Conservation (phyloP, 2,888 invertebrate genomes). For the Aphidoletes aphidimyza region DNA sequence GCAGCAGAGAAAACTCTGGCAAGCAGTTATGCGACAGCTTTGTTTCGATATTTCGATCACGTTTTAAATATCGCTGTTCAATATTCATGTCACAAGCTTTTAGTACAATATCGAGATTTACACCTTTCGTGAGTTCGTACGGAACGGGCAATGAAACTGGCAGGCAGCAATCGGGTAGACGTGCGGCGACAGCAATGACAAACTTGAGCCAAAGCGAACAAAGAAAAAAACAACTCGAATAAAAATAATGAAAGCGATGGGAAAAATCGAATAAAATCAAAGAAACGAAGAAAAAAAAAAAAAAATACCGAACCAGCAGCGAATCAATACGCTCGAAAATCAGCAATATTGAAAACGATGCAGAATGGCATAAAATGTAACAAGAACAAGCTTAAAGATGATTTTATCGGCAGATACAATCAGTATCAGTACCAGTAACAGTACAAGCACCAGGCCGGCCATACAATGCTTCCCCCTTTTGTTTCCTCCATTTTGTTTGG, state of each 20-base stretch:
- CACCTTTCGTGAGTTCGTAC: slow-evolving; percentile 3
- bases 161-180: too few species aligned
- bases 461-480: too few species aligned
- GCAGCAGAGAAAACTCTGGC: not conserved
- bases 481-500: too few species aligned
- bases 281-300: not conserved
- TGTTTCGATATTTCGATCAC: slow-evolving; percentile 51
- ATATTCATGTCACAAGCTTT: slow-evolving; percentile 51
- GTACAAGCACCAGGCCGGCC: too few species aligned
- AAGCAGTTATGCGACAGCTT: slow-evolving; percentile 8
- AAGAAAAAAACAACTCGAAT: not conserved
- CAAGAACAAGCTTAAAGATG: slow-evolving; percentile 27
- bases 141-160: not conserved
- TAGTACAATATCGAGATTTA: slow-evolving; percentile 49
- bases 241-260: not conserved
- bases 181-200: not conserved
- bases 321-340: slow-evolving; percentile 30
- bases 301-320: too few species aligned
- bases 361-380: slow-evolving; percentile 20
- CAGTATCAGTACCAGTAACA: too few species aligned
- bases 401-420: slow-evolving; percentile 29
- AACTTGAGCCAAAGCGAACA: not conserved
- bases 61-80: slow-evolving; percentile 42
- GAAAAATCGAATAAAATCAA: too few species aligned
- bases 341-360: slow-evolving; percentile 46